phyloP scores from a whole-genome alignment of 2,888 invertebrate genomes.

The Piscicola geometra region DNA sequence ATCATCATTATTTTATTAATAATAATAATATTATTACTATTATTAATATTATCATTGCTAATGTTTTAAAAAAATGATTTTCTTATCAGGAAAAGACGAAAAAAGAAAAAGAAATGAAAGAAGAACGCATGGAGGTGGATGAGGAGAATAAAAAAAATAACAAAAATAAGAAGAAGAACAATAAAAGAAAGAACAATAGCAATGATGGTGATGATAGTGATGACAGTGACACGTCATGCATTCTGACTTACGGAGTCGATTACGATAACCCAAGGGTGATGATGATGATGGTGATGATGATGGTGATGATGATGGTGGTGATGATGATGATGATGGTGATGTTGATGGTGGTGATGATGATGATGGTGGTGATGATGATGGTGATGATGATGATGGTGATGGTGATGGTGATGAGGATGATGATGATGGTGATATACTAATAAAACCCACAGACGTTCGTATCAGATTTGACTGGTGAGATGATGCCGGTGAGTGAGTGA shows the following conservation, averaged over 20 bases:
- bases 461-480: too few relatives aligned
- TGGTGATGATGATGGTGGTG: conserved; percentile 26
- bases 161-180: background rate
- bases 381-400: too few relatives aligned
- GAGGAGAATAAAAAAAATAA: conserved; percentile 1
- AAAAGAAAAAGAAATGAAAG: background rate
- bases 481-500: background rate
- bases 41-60: too few relatives aligned
- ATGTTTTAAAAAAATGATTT: background rate
- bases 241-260: background rate
- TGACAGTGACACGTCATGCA: background rate
- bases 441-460: too few relatives aligned
- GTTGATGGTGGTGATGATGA: conserved; percentile 26
- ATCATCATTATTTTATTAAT: too few relatives aligned
- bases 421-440: too few relatives aligned
- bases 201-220: conserved; percentile 13
- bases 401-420: too few relatives aligned
- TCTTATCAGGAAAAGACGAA: background rate
- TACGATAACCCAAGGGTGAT: conserved; percentile 10
- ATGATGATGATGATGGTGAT: conserved; percentile 32
- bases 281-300: conserved; percentile 14
- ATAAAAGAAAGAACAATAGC: background rate
- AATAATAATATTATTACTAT: too few relatives aligned
- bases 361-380: conserved; percentile 25
- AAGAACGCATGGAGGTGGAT: background rate